Percentiles rank a stretch among this genome's conserved stretches.
These are phyloP conservation scores for Trematomus loennbergii DNA, from an alignment of 2,113 vertebrate genomes.

Conservation along the genomic window DNA sequence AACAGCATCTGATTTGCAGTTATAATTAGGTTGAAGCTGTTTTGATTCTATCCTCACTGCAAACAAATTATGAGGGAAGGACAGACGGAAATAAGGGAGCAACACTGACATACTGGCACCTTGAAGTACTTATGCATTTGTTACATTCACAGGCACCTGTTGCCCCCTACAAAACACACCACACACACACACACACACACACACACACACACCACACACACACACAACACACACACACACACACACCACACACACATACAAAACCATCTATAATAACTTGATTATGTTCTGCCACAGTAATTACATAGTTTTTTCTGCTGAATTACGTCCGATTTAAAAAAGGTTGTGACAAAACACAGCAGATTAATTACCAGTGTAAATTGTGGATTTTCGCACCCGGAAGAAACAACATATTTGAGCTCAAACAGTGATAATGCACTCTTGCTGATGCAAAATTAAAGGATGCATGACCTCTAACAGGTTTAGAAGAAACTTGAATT, in stretches of 20 bases:
- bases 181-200: neutral
- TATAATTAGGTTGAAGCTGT: neutral
- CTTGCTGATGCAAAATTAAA: neutral
- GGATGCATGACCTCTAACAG: slow-evolving; percentile 10
- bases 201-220: neutral
- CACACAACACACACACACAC: neutral
- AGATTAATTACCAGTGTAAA: neutral
- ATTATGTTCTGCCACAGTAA: slow-evolving; percentile 5
- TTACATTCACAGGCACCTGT: slow-evolving; percentile 3
- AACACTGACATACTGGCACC: neutral
- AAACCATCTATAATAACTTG: neutral
- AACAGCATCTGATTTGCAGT: slow-evolving; percentile 20
- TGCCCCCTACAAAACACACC: neutral
- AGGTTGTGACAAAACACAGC: neutral
- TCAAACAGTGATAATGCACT: neutral
- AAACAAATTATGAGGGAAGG: slow-evolving; percentile 8
- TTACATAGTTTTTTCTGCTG: neutral
- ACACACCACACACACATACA: neutral
- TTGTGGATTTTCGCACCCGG: neutral
- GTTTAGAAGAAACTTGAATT: neutral
- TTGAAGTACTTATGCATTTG: slow-evolving; percentile 21
- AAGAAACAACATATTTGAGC: neutral
- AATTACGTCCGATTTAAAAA: neutral
- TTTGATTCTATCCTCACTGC: neutral
- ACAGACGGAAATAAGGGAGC: neutral